Conservation (phyloP, 1,140 invertebrate species). For the Drosophila saltans region DNA sequence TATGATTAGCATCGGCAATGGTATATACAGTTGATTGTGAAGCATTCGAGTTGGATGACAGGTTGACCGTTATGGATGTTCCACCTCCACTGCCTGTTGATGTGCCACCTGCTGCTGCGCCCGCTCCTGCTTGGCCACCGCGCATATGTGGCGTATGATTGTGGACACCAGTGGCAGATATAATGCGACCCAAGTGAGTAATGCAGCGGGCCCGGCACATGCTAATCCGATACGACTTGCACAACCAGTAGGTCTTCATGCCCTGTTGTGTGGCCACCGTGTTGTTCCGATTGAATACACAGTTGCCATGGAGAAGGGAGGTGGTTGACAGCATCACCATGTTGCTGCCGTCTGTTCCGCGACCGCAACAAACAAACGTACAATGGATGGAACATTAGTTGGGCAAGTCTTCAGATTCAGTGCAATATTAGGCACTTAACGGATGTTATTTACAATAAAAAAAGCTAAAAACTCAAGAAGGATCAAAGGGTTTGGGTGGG, state of each 20-base stretch:
- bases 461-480: conserved; percentile 2
- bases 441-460: conserved; percentile 65
- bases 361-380: conserved; percentile 66
- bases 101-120: background rate
- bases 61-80: conserved; percentile 30
- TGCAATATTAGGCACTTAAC: conserved; percentile 41
- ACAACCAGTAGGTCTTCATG: conserved; percentile 83
- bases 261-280: conserved; percentile 83
- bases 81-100: conserved; percentile 9
- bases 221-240: conserved; percentile 82
- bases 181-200: conserved; percentile 80
- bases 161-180: conserved; percentile 82
- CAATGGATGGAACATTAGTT: conserved; percentile 76
- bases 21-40: conserved; percentile 46
- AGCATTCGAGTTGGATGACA: conserved; percentile 50
- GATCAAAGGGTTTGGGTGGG: conserved; percentile 1
- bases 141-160: conserved; percentile 83
- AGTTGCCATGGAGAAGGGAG: conserved; percentile 82
- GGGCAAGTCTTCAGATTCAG: conserved; percentile 39
- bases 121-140: conserved; percentile 29
- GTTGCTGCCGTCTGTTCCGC: conserved; percentile 71
- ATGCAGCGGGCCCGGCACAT: conserved; percentile 83
- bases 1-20: conserved; percentile 48
- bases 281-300: conserved; percentile 83
- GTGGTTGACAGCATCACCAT: conserved; percentile 83